Evolutionary conservation across 1,140 invertebrate species (phyloP).

Genomic region (Oscheius sp.): DNA sequence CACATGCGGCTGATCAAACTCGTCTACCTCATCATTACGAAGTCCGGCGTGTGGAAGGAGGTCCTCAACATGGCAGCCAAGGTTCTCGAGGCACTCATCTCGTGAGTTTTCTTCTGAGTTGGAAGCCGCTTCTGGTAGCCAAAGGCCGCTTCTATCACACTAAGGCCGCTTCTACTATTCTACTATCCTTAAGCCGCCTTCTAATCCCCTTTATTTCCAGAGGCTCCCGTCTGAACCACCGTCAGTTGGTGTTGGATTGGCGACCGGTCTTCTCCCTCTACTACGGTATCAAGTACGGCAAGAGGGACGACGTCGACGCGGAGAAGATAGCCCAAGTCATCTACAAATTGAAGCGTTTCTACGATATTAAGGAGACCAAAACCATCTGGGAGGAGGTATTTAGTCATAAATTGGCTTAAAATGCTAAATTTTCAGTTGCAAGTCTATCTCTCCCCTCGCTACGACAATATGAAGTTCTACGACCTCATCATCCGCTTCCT

Average conservation of each 20-base stretch:
- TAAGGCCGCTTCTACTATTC: too few relatives aligned
- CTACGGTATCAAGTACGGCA: not conserved
- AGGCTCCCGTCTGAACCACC: not conserved
- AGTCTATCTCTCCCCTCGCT: not conserved
- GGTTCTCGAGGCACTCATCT: not conserved
- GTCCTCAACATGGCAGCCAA: not conserved
- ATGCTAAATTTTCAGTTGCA: not conserved
- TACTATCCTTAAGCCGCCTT: too few relatives aligned
- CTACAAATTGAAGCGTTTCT: not conserved
- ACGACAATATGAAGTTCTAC: constrained; percentile 2
- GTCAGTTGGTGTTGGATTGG: not conserved
- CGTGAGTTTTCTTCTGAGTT: not conserved
- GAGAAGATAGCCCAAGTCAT: not conserved
- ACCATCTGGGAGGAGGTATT: not conserved
- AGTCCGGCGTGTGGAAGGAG: not conserved
- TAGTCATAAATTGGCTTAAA: not conserved
- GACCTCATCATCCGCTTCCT: not conserved
- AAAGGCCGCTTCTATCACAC: too few relatives aligned
- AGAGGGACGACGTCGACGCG: not conserved
- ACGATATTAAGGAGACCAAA: not conserved
- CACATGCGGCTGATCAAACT: not conserved
- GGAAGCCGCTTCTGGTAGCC: too few relatives aligned
- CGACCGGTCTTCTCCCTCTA: not conserved
- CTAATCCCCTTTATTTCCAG: not conserved
- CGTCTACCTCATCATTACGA: not conserved